Base-by-base conservation (phyloP, 2,888 invertebrate species). In the Calliscelio sp. region DNA sequence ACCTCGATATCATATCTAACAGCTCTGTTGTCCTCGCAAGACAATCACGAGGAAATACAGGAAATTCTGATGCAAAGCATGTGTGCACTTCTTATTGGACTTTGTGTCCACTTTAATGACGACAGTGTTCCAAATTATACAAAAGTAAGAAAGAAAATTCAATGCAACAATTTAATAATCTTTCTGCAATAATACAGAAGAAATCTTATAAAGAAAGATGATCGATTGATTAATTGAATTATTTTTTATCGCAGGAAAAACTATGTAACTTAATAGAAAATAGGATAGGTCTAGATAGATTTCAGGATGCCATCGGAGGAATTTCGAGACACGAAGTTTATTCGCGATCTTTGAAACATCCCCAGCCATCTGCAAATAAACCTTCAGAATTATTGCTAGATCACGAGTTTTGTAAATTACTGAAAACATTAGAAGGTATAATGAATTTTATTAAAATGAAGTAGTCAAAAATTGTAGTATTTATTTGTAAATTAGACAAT, bases 381-480 rank as follows among this genome's bases (percentile, higher is more conserved):
- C 94, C 97, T 2, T 94, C 94, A 0, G 98, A 99, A 85, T 94
- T 99, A 18, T 94, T 99, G 71, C 94, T 99, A 49, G 99, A 99
- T 93, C 98, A 97, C 92, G 98, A 99, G 93, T 99, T 99, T 94
- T 98, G 99, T 90, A 96, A 96, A 90, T 94, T 99, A 25, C 97
- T 98, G 92, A 99, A 98, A 93, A 95, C 95, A 0, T 93, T 97
- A 35, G 97, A 97, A 94, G 94, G 96, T 96, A 89, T 16, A 41
- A 41, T 32, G 32, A 32, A 32, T 32, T 32, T n/a, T n/a, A n/a
- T n/a, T n/a, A n/a, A n/a, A n/a, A n/a, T n/a, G n/a, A n/a, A n/a
- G n/a, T n/a, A n/a, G n/a, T n/a, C n/a, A n/a, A n/a, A n/a, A n/a
- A n/a, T n/a, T n/a, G n/a, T n/a, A n/a, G n/a, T n/a, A n/a, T n/a